These are phyloP conservation scores for Pan paniscus DNA, from an alignment of 2,113 vertebrate species.

Conservation along the genomic window DNA sequence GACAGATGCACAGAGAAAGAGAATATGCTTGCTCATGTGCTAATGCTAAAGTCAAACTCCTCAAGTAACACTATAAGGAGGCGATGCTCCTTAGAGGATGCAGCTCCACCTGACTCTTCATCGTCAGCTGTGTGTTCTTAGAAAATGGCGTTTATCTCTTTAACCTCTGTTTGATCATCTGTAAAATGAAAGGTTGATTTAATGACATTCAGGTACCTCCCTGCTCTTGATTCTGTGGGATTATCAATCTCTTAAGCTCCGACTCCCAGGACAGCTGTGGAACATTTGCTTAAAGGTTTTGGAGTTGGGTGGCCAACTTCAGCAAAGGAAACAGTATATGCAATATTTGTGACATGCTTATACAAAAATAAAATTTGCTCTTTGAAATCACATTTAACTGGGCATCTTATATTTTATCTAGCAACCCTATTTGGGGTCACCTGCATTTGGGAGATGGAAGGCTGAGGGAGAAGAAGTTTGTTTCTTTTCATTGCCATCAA, in stretches of 20 bases:
- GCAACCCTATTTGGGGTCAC: background rate
- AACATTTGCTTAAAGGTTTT: background rate
- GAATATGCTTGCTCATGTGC: background rate
- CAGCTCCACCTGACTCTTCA: background rate
- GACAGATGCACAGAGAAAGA: background rate
- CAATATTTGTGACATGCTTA: background rate
- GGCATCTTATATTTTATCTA: background rate
- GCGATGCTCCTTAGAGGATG: background rate
- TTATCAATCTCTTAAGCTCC: background rate
- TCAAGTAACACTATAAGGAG: background rate
- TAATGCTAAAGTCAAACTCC: background rate
- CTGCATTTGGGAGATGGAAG: background rate
- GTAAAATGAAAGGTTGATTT: constrained; percentile 34
- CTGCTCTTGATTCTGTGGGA: background rate
- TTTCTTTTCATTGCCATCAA: background rate
- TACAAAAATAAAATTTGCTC: background rate
- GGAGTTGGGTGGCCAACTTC: background rate
- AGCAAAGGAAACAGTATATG: background rate
- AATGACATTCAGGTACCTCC: background rate
- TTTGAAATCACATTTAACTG: background rate
- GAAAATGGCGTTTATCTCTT: background rate
- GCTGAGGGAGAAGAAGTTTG: background rate
- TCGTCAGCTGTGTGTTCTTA: background rate
- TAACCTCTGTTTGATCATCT: constrained; percentile 32
- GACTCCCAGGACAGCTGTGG: background rate